Evolutionary conservation across 2,888 invertebrate genomes (phyloP), one percentile per base, ranked within the genome.

Genomic region (Beris chalybata): DNA sequence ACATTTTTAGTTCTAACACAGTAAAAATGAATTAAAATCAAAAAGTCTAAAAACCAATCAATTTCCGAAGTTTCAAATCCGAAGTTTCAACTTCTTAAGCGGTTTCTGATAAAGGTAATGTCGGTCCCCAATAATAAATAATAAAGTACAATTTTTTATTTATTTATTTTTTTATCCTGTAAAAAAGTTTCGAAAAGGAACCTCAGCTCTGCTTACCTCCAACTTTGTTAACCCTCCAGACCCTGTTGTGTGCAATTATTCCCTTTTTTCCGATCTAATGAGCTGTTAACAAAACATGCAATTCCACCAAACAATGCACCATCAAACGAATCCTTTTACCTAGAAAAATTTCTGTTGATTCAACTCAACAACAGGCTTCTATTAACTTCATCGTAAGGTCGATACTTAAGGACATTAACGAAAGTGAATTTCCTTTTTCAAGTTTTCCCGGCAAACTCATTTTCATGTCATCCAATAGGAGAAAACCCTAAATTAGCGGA

Each of bases 221-320:
- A 38, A 38, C 38, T 5, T 38, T 3, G 22, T 38, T 38, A 53
- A 53, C 29, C 53, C 29, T 53, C 22, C 3, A 53, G 6, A 53
- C 12, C 15, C 53, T 22, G 5, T 53, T 29, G 6, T 9, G 29
- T 45, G 15, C 15, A 12, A 59, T 45, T 45, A 30, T 31, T 15
- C 4, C 13, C 31, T 52, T 64, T 67, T 57, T 57, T 50, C 54
- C n/a, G 7, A 55, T 11, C 44, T 66, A 68, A 68, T 64, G 59
- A 68, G 54, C 64, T 66, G 68, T 68, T 66, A 66, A 64, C 64
- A 68, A 68, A 66, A 68, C 66, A 68, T 61, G 50, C 65, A 66
- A 64, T 66, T 64, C 57, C 44, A 6, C 13, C 44, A 44, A 52
- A 57, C 38, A 66, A 55, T 63, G 50, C 22, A 54, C 63, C 53